phyloP scores from a whole-genome alignment of 2,113 vertebrate species.

The Calyptommatus sinebrachiatus region DNA sequence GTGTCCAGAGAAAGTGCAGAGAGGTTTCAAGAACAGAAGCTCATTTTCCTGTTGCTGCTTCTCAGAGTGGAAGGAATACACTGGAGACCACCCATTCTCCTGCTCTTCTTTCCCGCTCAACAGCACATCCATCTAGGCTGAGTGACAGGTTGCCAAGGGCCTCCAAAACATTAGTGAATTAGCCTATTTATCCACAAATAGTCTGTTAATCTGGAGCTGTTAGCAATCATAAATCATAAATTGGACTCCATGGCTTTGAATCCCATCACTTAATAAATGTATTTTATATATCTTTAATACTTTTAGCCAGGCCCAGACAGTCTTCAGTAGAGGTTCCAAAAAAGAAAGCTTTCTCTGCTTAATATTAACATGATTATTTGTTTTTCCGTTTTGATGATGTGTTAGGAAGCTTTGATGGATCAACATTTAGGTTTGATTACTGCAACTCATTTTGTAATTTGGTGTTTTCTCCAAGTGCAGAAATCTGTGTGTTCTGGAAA shows the following conservation, averaged over 20 bases:
- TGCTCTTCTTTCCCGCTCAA: slow-evolving; percentile 2
- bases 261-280: not conserved
- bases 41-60: slow-evolving; percentile 13
- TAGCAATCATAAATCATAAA: slow-evolving; percentile 2
- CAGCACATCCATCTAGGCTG: slow-evolving; percentile 21
- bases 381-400: not conserved
- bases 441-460: not conserved
- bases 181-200: slow-evolving; percentile 35
- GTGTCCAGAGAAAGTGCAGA: slow-evolving; percentile 13
- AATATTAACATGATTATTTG: not conserved
- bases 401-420: not conserved
- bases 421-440: not conserved
- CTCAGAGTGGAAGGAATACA: slow-evolving; percentile 9
- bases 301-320: not conserved
- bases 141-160: slow-evolving; percentile 26
- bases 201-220: slow-evolving; percentile 10
- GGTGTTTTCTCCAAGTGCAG: not conserved
- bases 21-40: slow-evolving; percentile 19
- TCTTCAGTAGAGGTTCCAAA: not conserved
- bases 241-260: not conserved
- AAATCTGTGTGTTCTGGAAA: not conserved
- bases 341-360: not conserved
- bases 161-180: slow-evolving; percentile 24
- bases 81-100: slow-evolving; percentile 14
- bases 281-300: not conserved